phyloP scores from a whole-genome alignment of 2,113 vertebrate species.

The Glaucidium brasilianum region DNA sequence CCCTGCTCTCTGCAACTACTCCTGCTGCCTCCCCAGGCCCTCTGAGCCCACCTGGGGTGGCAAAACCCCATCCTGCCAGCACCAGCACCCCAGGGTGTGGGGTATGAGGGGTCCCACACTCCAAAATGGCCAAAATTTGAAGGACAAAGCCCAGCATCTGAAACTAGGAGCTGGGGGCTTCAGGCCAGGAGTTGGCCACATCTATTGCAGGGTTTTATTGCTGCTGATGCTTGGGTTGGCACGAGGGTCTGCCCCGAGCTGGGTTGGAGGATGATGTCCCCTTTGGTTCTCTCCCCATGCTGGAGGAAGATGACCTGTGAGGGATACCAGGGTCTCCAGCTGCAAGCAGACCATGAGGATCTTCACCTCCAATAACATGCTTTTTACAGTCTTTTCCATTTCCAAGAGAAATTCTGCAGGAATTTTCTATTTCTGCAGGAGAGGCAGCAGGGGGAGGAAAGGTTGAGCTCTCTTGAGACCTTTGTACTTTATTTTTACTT shows the following conservation, averaged over 20 bases:
- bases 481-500: slow-evolving; percentile 45
- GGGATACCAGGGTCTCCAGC: background rate
- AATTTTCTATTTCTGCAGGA: slow-evolving; percentile 33
- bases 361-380: accelerated
- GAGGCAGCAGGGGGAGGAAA: background rate
- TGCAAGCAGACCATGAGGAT: accelerated
- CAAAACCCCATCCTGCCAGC: background rate
- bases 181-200: background rate
- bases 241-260: background rate
- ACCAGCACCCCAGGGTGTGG: background rate
- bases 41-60: background rate
- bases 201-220: background rate
- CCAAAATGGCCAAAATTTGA: background rate
- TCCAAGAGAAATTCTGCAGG: background rate
- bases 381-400: background rate
- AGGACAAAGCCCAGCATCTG: background rate
- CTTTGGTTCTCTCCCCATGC: background rate
- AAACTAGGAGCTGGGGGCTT: background rate
- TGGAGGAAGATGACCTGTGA: background rate
- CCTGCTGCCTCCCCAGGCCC: background rate
- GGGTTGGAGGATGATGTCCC: background rate
- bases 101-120: background rate
- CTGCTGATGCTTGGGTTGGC: background rate
- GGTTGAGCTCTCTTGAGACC: background rate
- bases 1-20: background rate